These are phyloP conservation scores for Prietella phreatophila DNA, from an alignment of 2,113 vertebrate genomes.

Conservation along the genomic window DNA sequence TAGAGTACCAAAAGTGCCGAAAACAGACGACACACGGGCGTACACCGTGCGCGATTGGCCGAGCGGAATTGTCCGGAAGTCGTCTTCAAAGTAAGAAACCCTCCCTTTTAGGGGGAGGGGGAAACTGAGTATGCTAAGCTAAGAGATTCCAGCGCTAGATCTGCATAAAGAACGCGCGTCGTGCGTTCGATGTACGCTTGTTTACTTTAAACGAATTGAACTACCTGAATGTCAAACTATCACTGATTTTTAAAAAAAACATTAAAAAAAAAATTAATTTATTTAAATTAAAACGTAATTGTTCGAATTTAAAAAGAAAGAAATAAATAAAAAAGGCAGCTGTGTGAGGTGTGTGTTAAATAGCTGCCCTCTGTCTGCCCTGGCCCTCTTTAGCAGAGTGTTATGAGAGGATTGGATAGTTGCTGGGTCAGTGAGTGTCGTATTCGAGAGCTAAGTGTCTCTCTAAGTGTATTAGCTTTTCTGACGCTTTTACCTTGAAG, in stretches of 20 bases:
- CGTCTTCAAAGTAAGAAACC: too few relatives aligned
- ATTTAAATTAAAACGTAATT: neutral
- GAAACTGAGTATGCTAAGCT: neutral
- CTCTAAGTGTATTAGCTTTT: constrained; percentile 44
- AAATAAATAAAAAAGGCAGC: too few relatives aligned
- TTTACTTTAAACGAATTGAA: neutral
- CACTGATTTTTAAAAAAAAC: too few relatives aligned
- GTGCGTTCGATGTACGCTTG: neutral
- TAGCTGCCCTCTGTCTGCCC: neutral
- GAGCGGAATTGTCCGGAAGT: too few relatives aligned
- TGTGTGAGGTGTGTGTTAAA: constrained; percentile 15
- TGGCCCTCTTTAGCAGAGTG: constrained; percentile 21
- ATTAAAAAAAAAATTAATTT: too few relatives aligned
- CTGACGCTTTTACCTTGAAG: constrained; percentile 43
- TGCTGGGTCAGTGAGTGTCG: constrained; percentile 39
- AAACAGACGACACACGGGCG: too few relatives aligned
- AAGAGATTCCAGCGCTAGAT: neutral
- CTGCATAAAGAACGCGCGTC: neutral
- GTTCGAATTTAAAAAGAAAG: too few relatives aligned
- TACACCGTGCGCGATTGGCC: too few relatives aligned
- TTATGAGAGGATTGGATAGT: constrained; percentile 43
- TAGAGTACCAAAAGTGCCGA: too few relatives aligned
- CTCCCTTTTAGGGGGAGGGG: too few relatives aligned
- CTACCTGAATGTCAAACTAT: neutral
- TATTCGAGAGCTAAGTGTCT: constrained; percentile 44